Evolutionary conservation across 1,140 invertebrate genomes (phyloP).

Genomic region (Venturia canescens): DNA sequence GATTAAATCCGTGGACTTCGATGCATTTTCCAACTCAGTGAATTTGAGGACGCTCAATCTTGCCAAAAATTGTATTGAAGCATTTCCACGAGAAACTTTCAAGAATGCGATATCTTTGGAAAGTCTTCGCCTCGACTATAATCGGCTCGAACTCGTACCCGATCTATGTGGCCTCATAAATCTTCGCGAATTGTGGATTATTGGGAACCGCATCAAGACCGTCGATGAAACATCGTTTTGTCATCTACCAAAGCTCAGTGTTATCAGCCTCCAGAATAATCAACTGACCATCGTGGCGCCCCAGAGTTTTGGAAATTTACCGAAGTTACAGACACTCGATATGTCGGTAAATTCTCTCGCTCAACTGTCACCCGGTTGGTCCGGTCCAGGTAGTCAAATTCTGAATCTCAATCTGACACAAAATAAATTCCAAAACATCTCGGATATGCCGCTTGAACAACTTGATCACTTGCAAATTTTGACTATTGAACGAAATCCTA

Average conservation of each 20-base stretch:
- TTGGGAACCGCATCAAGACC: background rate
- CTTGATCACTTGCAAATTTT: background rate
- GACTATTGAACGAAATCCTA: background rate
- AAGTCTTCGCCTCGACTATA: background rate
- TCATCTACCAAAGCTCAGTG: background rate
- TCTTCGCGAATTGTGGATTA: background rate
- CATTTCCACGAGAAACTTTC: background rate
- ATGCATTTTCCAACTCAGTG: background rate
- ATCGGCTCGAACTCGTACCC: background rate
- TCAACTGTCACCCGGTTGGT: background rate
- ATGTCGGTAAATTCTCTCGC: background rate
- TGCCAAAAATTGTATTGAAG: background rate
- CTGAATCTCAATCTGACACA: background rate
- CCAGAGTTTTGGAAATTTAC: background rate
- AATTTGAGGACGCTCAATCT: background rate
- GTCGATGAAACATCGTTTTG: background rate
- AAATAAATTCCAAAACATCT: background rate
- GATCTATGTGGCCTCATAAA: slow-evolving; percentile 1
- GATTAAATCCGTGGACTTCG: background rate
- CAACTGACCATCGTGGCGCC: background rate
- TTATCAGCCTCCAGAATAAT: background rate
- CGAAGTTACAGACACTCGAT: background rate
- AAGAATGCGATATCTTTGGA: slow-evolving; percentile 2
- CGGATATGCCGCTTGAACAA: background rate
- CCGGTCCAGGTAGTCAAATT: background rate